Conservation (phyloP, 2,113 vertebrate genomes). For the Bufo gargarizans region DNA sequence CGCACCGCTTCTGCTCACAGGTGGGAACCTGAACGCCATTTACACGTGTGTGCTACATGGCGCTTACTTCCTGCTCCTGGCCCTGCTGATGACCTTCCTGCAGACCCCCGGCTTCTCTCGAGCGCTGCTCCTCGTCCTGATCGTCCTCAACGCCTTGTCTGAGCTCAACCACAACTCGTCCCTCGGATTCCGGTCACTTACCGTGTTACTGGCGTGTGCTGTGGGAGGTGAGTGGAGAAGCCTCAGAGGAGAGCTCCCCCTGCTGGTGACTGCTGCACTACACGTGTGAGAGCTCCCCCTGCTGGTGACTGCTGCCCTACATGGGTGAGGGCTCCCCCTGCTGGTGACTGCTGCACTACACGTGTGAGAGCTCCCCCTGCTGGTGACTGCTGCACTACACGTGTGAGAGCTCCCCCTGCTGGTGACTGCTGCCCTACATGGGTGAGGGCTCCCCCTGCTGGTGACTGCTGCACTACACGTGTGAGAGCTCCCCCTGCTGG, state of each 20-base stretch:
- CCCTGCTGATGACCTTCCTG: constrained; percentile 75
- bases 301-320: neutral
- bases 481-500: no score
- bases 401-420: no score
- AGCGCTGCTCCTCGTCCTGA: constrained; percentile 71
- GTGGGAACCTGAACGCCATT: constrained; percentile 69
- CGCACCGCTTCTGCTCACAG: constrained; percentile 58
- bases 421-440: no score
- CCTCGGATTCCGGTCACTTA: constrained; percentile 54
- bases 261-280: no score
- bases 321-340: no score
- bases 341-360: neutral
- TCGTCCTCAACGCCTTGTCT: constrained; percentile 68
- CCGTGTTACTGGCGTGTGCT: constrained; percentile 32
- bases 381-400: no score
- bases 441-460: no score
- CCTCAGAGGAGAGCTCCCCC: no score
- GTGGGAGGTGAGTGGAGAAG: constrained; percentile 38
- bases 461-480: no score
- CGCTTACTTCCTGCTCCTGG: constrained; percentile 72
- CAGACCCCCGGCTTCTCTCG: constrained; percentile 66
- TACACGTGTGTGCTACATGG: constrained; percentile 72
- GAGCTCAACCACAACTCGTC: constrained; percentile 76
- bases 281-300: no score
- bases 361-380: no score